phyloP scores from a whole-genome alignment of 2,888 invertebrate genomes.

The Phania funesta region DNA sequence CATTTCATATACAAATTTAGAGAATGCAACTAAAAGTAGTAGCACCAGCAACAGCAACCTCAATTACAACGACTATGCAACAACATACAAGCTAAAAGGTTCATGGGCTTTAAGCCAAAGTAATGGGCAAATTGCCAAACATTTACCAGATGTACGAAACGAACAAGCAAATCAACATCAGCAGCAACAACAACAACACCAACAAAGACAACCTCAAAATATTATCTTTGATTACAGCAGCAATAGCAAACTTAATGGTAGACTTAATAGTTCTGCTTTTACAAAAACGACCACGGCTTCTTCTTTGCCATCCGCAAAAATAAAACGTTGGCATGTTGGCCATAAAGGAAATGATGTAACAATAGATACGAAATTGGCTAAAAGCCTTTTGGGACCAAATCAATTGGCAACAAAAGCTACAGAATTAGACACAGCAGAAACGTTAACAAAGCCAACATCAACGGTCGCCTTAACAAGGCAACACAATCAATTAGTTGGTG shows the following conservation, averaged over 20 bases:
- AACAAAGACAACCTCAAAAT: slow-evolving; percentile 23
- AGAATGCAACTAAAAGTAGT: slow-evolving; percentile 31
- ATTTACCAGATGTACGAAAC: slow-evolving; percentile 50
- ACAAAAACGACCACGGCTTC: background rate
- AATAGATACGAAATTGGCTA: slow-evolving; percentile 61
- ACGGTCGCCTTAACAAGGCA: slow-evolving; percentile 39
- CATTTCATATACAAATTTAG: slow-evolving; percentile 68
- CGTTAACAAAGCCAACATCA: slow-evolving; percentile 30
- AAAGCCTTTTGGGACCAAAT: slow-evolving; percentile 62
- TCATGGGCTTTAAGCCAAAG: slow-evolving; percentile 68
- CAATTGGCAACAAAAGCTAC: slow-evolving; percentile 64
- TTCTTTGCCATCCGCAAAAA: slow-evolving; percentile 31
- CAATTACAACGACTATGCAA: slow-evolving; percentile 41
- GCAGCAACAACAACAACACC: slow-evolving; percentile 1
- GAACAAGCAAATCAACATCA: slow-evolving; percentile 55
- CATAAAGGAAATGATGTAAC: slow-evolving; percentile 58
- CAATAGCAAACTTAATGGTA: slow-evolving; percentile 46
- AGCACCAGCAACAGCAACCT: slow-evolving; percentile 41
- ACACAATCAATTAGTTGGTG: slow-evolving; percentile 53
- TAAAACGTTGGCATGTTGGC: slow-evolving; percentile 51
- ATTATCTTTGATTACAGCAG: slow-evolving; percentile 48
- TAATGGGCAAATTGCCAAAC: slow-evolving; percentile 71
- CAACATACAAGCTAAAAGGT: slow-evolving; percentile 53
- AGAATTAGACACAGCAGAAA: slow-evolving; percentile 22
- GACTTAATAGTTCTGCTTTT: slow-evolving; percentile 51